Evolutionary conservation across 37 sponge, comb jelly and placozoan species (phyloP), one percentile per base, ranked within the genome.

Genomic region (Dysidea cf. avara): DNA sequence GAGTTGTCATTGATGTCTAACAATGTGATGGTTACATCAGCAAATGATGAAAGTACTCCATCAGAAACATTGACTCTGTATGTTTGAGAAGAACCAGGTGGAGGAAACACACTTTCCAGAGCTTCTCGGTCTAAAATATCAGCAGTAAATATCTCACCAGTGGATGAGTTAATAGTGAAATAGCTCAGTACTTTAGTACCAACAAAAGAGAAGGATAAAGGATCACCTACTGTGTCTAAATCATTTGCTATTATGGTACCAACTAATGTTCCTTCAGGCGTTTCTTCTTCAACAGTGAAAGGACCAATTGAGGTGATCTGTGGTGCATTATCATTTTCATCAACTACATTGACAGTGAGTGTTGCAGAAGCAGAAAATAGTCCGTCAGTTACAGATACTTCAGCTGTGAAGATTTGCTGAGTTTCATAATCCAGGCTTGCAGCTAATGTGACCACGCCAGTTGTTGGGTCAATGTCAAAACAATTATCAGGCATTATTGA

Each of bases 1-100:
- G 56, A 0, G 52, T 90, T 81, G 61, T 90, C 82, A 68, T 90
- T 90, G 25, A 66, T 61, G 51, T 84, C 86, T 18, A 43, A 38
- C 7, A 90, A 61, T 12, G 25, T 71, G 5, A 90, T 50, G 20
- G 60, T 43, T 30, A 90, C 61, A 22, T 81, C 64, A 3, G 65
- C 73, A 12, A 12, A 5, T 12, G 9, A 5, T 43, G 46, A 43
- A 12, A 5, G 5, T 9, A 43, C 9, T 43, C 46, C 46, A 43
- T 43, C 46, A 43, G 46, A 12, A 43, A 9, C 46, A 43, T 5
- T 43, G 46, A 43, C 9, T 12, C 9, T 43, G 46, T 12, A 43
- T 43, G 46, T 43, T 43, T 43, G 46, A 43, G 46, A 43, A 12
- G 46, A 43, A 12, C 7, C 5, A 12, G 46, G 46, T 43, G 46